Conservation (phyloP, 1,140 invertebrate genomes). For the Megalonaias nervosa region DNA sequence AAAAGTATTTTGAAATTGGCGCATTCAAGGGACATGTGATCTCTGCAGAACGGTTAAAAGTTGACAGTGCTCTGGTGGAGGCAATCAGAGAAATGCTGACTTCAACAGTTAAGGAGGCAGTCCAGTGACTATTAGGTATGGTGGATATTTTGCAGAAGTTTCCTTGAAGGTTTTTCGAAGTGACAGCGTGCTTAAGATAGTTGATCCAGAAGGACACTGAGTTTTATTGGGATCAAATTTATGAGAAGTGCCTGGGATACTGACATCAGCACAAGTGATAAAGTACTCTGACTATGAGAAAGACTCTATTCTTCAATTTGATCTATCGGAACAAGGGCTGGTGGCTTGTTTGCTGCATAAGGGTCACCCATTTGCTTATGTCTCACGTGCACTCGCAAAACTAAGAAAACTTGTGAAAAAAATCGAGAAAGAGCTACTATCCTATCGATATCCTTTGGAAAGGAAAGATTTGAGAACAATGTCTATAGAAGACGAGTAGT, state of each 20-base stretch:
- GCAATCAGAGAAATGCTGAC: conserved; percentile 54
- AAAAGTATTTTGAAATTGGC: conserved; percentile 55
- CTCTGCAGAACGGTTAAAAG: conserved; percentile 49
- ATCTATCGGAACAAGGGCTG: conserved; percentile 27
- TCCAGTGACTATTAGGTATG: conserved; percentile 48
- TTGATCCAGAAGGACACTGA: conserved; percentile 15
- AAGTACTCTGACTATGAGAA: conserved; percentile 29
- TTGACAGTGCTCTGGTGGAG: conserved; percentile 47
- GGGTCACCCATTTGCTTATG: conserved; percentile 36
- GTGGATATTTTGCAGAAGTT: conserved; percentile 48
- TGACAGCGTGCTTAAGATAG: conserved; percentile 4
- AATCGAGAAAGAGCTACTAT: conserved; percentile 46
- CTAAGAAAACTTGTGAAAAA: conserved; percentile 68
- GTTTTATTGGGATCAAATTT: conserved; percentile 28
- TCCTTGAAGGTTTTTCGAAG: conserved; percentile 20
- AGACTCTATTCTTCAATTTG: conserved; percentile 36
- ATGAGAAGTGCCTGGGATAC: conserved; percentile 21
- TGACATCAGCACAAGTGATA: conserved; percentile 38
- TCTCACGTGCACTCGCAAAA: conserved; percentile 28
- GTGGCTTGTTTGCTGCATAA: conserved; percentile 28
- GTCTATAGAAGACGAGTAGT: conserved; percentile 60
- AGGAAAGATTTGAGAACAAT: conserved; percentile 74
- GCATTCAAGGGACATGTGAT: conserved; percentile 55
- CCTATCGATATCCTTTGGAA: conserved; percentile 60
- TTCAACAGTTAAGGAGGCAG: conserved; percentile 34